Evolutionary conservation across 2,888 invertebrate genomes (phyloP), one percentile per base, ranked within the genome.

Genomic region (Zygaena filipendulae): DNA sequence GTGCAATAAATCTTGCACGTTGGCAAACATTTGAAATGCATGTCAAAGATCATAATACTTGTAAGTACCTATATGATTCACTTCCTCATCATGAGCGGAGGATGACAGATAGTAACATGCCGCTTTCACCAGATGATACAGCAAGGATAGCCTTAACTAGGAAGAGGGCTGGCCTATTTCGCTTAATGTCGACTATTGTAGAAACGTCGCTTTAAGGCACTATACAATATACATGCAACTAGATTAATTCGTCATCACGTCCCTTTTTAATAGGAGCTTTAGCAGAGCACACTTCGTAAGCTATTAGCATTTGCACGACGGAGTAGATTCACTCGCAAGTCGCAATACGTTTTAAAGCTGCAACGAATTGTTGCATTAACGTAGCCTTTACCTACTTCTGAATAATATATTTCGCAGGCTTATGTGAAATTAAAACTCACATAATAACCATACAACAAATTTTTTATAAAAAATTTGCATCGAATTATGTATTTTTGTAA

Each of bases 71-170:
- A n/a, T n/a, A n/a, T n/a, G n/a, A n/a, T n/a, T n/a, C 54, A 60
- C 55, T 68, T 70, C 67, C 68, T 62, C 52, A 45, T 61, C 60
- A 58, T 60, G 55, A 57, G 36, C 45, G 34, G 30, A 43, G 49
- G 56, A 59, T 62, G 64, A 62, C 59, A 59, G 58, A 63, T n/a
- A n/a, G 57, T 52, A 46, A 39, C 40, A 39, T 35, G 42, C 48
- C 49, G 56, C 74, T 74, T 74, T 75, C 72, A 63, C 72, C 45
- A 41, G 39, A 10, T 22, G 33, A 36, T 40, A 62, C 55, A 53
- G 56, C 44, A 58, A 62, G 62, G 64, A 70, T 62, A 56, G 49
- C 49, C 35, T 37, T n/a, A 16, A 57, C 45, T 38, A 67, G 59
- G 59, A 61, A 59, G 57, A 61, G 52, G 55, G 51, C 48, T 38